A percentile compares a stretch with the other conserved stretches of the same genome.
phyloP scores from a whole-genome alignment of 2,888 invertebrate species.

The Polylopha cassiicola region DNA sequence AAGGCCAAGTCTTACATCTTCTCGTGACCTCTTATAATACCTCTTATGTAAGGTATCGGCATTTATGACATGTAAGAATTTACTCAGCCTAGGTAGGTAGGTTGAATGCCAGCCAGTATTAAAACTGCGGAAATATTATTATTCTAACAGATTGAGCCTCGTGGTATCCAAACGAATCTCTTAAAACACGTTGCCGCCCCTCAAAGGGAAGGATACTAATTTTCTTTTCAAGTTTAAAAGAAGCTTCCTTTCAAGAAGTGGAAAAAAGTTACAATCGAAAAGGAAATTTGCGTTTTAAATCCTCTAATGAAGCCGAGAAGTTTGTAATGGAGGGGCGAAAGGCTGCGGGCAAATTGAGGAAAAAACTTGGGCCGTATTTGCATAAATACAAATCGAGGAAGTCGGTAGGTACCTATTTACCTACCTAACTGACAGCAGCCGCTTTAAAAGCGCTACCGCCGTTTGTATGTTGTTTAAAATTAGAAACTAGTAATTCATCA shows the following conservation, averaged over 20 bases:
- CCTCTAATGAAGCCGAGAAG: constrained; percentile 77
- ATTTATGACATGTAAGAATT: too few species aligned
- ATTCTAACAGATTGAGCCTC: constrained; percentile 66
- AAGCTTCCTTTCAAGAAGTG: constrained; percentile 73
- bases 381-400: constrained; percentile 24
- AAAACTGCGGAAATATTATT: constrained; percentile 51
- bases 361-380: constrained; percentile 46
- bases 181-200: constrained; percentile 63
- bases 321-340: constrained; percentile 75
- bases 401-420: constrained; percentile 16
- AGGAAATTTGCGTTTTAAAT: constrained; percentile 78
- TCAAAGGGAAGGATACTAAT: constrained; percentile 74
- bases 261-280: constrained; percentile 77
- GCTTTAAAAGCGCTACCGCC: too few species aligned
- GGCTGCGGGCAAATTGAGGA: constrained; percentile 70
- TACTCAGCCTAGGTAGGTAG: too few species aligned
- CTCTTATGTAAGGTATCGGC: too few species aligned
- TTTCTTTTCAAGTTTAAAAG: constrained; percentile 72
- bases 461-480: too few species aligned
- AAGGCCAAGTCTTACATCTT: too few species aligned
- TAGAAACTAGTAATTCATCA: too few species aligned
- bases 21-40: too few species aligned
- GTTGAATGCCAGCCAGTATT: too few species aligned
- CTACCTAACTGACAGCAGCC: too few species aligned
- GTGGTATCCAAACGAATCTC: constrained; percentile 60